Conservation (phyloP, 2,888 invertebrate species). For the Melanophora roralis region DNA sequence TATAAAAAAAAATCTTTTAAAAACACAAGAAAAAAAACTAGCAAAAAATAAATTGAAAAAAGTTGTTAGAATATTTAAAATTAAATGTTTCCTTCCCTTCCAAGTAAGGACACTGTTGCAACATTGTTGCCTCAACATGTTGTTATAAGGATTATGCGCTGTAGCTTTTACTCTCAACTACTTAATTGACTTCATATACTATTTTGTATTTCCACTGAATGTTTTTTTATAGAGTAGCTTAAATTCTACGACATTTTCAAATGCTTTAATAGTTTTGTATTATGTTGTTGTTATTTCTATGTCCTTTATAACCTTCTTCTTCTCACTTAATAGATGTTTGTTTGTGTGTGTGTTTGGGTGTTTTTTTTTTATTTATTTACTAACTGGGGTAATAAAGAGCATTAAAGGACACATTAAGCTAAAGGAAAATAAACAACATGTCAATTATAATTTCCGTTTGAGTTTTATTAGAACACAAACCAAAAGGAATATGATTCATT, state of each 20-base stretch:
- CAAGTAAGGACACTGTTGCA: neutral
- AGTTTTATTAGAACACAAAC: conserved; percentile 52
- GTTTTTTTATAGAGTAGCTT: conserved; percentile 26
- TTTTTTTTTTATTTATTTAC: conserved; percentile 34
- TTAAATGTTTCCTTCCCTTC: neutral
- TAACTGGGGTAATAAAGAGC: conserved; percentile 58
- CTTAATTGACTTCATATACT: conserved; percentile 5
- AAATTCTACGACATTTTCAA: neutral
- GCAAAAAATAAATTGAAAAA: neutral
- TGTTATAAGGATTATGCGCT: conserved; percentile 52
- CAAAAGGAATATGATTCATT: conserved; percentile 32
- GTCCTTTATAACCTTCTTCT: conserved; percentile 14
- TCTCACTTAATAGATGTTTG: conserved; percentile 27
- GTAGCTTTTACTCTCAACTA: conserved; percentile 33
- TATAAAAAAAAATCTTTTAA: neutral
- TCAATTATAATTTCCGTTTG: conserved; percentile 62
- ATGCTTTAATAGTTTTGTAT: conserved; percentile 14
- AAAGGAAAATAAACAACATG: conserved; percentile 60
- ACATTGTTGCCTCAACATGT: conserved; percentile 57
- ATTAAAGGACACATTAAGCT: conserved; percentile 59
- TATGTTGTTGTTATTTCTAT: conserved; percentile 11
- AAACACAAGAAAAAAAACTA: neutral
- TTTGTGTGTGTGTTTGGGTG: no score
- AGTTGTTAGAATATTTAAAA: neutral
- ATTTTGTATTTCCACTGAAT: neutral